Evolutionary conservation across 2,797 vertebrate genomes (phyloP), one percentile per base, ranked within the genome.

Genomic region (Zenarchopterus dispar): DNA sequence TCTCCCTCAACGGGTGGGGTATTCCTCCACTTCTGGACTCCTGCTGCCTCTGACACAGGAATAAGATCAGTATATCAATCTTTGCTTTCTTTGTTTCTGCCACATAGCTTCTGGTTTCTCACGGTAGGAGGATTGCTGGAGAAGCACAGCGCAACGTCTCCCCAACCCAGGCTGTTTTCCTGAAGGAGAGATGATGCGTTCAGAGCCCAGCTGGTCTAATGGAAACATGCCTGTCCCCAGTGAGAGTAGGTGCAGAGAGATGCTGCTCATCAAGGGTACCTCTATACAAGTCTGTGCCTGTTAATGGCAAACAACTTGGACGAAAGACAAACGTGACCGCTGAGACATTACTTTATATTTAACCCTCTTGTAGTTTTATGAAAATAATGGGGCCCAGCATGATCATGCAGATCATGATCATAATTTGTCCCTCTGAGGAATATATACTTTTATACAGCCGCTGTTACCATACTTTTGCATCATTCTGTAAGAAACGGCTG

Each of bases 181-280:
- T 75, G 61, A 73, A 84, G 73, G 63, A 83, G 74, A 70, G 48
- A 0, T 9, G 21, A 23, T 42, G 62, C 18, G 23, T 62, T 78
- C 45, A 71, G 50, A 67, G 66, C 67, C 77, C 80, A 86, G 83
- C 80, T 87, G 78, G 65, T 77, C 75, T 33, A 67, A 87, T 88
- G 90, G 88, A 91, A 90, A 88, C 81, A 73, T 51, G 22, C 61
- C 8, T 0, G 70, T 91, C 89, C 89, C 89, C 79, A 70, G 89
- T 77, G 87, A 79, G 60, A 66, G 42, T 16, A 26, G 75, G 82
- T 76, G 90, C 68, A 69, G 80, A 87, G 67, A 86, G 85, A 86
- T 53, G 60, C 72, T 68, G 66, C 77, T 87, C 76, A 85, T 83
- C 67, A 69, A 72, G 73, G 58, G 73, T 63, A 51, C 64, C 44